Percentiles rank a stretch among this genome's conserved stretches.
Evolutionary conservation across 2,888 invertebrate species (phyloP).

Genomic region (Andrena bicolor): DNA sequence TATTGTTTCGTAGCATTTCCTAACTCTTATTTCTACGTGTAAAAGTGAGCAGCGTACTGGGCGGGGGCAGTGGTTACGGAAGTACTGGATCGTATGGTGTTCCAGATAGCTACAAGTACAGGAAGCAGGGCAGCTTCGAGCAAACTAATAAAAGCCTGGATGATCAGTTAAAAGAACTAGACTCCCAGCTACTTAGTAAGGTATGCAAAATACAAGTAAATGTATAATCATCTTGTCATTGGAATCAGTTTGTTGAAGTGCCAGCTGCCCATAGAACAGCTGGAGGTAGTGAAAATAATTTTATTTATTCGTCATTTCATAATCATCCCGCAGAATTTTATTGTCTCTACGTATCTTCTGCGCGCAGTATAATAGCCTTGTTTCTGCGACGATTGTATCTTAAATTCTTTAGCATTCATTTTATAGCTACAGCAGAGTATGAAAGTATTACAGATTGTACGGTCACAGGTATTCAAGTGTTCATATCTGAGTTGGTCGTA

Average conservation of each 20-base stretch:
- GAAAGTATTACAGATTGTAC: slow-evolving; percentile 77
- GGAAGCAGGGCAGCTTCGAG: slow-evolving; percentile 89
- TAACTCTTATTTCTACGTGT: slow-evolving; percentile 67
- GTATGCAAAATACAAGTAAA: slow-evolving; percentile 81
- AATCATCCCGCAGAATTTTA: slow-evolving; percentile 26
- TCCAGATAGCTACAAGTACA: slow-evolving; percentile 86
- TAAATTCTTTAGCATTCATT: slow-evolving; percentile 64
- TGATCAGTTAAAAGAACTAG: slow-evolving; percentile 93
- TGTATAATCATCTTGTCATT: slow-evolving; percentile 26
- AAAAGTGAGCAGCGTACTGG: slow-evolving; percentile 87
- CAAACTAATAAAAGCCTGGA: slow-evolving; percentile 91
- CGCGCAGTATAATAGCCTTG: slow-evolving; percentile 32
- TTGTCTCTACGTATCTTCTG: slow-evolving; percentile 14
- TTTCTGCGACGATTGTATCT: slow-evolving; percentile 52
- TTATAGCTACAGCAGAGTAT: slow-evolving; percentile 75
- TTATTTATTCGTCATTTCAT: slow-evolving; percentile 16
- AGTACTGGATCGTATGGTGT: slow-evolving; percentile 87
- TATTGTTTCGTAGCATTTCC: not conserved
- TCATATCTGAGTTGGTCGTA: slow-evolving; percentile 58
- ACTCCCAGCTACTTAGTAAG: slow-evolving; percentile 90
- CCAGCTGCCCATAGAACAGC: not conserved
- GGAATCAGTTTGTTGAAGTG: slow-evolving; percentile 10
- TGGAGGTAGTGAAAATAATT: slow-evolving; percentile 15
- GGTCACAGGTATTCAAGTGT: slow-evolving; percentile 79
- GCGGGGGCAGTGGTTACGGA: slow-evolving; percentile 87